Evolutionary conservation across 2,113 vertebrate species (phyloP).

Genomic region (Corapipo altera): DNA sequence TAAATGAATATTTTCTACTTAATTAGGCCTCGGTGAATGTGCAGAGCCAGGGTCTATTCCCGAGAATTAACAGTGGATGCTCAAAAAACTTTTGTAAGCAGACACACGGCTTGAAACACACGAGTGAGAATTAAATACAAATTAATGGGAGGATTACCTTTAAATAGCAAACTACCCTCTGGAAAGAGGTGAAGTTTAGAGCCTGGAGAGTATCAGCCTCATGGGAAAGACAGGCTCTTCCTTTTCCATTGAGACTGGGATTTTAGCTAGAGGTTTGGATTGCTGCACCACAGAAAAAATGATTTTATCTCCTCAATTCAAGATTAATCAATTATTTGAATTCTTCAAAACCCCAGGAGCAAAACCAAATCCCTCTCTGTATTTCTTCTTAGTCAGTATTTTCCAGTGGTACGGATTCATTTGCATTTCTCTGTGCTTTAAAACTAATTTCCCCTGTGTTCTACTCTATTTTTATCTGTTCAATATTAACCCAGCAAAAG

Average conservation of each 20-base stretch:
- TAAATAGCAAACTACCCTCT: not conserved
- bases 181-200: not conserved
- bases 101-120: not conserved
- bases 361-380: not conserved
- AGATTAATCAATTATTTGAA: conserved; percentile 34
- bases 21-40: not conserved
- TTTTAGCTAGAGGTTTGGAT: not conserved
- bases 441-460: conserved; percentile 29
- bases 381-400: conserved; percentile 6
- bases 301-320: not conserved
- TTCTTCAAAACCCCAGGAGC: conserved; percentile 33
- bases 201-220: not conserved
- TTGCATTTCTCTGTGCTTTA: conserved; percentile 26
- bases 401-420: conserved; percentile 3
- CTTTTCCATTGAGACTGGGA: not conserved
- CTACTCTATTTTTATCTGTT: conserved; percentile 27
- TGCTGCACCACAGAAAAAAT: not conserved
- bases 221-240: not conserved
- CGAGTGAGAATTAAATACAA: not conserved
- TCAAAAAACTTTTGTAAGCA: not conserved
- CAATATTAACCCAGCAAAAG: not conserved
- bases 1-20: not conserved
- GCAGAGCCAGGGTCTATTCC: not conserved
- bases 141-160: not conserved
- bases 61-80: not conserved